Conservation (phyloP, 2,797 vertebrate species). For the Philypnodon macrostomus region DNA sequence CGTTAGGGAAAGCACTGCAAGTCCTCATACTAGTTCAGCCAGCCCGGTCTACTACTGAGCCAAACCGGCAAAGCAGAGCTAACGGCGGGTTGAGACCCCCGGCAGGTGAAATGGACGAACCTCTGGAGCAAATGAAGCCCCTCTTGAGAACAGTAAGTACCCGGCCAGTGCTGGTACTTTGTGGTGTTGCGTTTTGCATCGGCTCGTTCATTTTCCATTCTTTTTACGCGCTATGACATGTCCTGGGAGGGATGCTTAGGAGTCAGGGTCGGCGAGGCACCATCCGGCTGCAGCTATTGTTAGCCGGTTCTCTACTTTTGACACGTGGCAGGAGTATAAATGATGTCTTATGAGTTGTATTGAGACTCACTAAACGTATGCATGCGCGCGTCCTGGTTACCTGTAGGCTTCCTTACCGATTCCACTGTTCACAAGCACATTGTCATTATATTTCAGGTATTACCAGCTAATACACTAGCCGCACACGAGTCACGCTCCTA, state of each 20-base stretch:
- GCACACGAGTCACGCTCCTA: slow-evolving; percentile 1
- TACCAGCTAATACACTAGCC: slow-evolving; percentile 30
- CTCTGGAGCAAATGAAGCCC: slow-evolving; percentile 65
- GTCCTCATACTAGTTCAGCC: slow-evolving; percentile 17
- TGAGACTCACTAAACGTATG: not conserved
- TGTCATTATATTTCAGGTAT: not conserved
- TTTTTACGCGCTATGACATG: slow-evolving; percentile 30
- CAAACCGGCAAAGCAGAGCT: slow-evolving; percentile 11
- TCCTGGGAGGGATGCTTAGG: slow-evolving; percentile 55
- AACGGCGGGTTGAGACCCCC: slow-evolving; percentile 11
- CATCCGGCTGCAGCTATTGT: slow-evolving; percentile 62
- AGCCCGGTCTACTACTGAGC: slow-evolving; percentile 6
- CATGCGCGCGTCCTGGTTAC: fast-evolving
- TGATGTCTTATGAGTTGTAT: slow-evolving; percentile 8
- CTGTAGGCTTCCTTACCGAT: not conserved
- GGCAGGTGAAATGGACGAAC: slow-evolving; percentile 61
- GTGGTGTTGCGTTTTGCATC: not conserved
- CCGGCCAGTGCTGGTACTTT: slow-evolving; percentile 8
- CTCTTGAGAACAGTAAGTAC: slow-evolving; percentile 69
- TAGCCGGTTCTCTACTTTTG: slow-evolving; percentile 61
- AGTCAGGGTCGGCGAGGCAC: slow-evolving; percentile 32
- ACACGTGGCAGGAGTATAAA: slow-evolving; percentile 51
- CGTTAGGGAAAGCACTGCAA: slow-evolving; percentile 17
- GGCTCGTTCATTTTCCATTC: slow-evolving; percentile 44
- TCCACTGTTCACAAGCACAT: not conserved